A percentile compares a stretch with the other conserved stretches of the same genome.
Evolutionary conservation across 1,140 invertebrate species (phyloP).

Genomic region (Venturia canescens): DNA sequence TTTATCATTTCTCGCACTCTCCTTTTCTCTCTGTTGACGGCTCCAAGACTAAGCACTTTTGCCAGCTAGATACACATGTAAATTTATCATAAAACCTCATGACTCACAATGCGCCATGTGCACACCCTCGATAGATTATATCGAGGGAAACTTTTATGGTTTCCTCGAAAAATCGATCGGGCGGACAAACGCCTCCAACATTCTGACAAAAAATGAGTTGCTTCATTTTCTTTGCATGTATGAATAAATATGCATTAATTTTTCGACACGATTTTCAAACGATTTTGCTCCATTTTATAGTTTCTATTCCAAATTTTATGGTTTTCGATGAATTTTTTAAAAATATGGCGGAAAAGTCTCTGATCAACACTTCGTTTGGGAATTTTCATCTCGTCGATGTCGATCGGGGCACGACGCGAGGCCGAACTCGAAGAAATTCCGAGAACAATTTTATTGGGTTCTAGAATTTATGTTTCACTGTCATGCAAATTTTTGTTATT

Average conservation of each 20-base stretch:
- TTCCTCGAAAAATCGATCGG: constrained; percentile 48
- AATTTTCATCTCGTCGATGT: too few relatives aligned
- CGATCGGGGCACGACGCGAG: too few relatives aligned
- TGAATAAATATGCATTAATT: neutral
- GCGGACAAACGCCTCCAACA: neutral
- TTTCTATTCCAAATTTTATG: too few relatives aligned
- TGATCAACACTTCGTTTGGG: too few relatives aligned
- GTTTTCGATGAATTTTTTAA: too few relatives aligned
- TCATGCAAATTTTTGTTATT: too few relatives aligned
- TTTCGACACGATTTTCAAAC: neutral
- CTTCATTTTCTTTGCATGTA: constrained; percentile 3
- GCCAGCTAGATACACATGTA: constrained; percentile 1
- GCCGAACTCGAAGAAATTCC: too few relatives aligned
- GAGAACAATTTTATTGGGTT: too few relatives aligned
- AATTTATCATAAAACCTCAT: constrained; percentile 26
- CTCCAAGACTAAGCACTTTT: constrained; percentile 5
- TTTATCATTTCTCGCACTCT: constrained; percentile 1
- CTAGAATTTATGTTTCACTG: too few relatives aligned
- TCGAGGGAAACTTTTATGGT: constrained; percentile 46
- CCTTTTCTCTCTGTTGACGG: neutral
- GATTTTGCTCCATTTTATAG: neutral
- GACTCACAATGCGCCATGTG: constrained; percentile 7
- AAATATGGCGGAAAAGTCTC: too few relatives aligned
- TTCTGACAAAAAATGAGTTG: neutral
- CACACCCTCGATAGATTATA: neutral